Base-by-base conservation (phyloP, 2,888 invertebrate species). In the Smittia sp. region DNA sequence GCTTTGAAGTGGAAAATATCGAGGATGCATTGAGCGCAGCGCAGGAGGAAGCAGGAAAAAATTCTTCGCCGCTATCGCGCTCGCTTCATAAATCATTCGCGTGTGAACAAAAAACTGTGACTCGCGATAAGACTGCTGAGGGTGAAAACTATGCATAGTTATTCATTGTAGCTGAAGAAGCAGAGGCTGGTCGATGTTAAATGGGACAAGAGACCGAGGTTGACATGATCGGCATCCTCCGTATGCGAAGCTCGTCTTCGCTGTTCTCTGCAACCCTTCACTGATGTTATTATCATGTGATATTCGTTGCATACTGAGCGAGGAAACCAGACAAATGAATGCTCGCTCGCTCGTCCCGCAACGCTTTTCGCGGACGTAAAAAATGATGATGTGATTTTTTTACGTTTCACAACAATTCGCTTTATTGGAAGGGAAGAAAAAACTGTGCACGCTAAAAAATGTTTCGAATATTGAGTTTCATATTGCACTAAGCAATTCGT, bases 401-500 rank as follows among this genome's bases (percentile, higher is more conserved):
- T 13, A 46, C 46, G n/a, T 15, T 46, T 11, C n/a, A 46, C 13
- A 46, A 46, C 32, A 32, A 32, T 32, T 32, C 32, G 32, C 32
- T 32, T 32, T 32, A 32, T 32, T 32, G 32, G 3, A 9, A 32
- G 32, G 32, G 32, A 46, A 46, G 2, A 46, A 46, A 46, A n/a
- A 15, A 46, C 46, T 46, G 46, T n/a, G 11, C 15, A n/a, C 2
- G 11, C 15, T 46, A n/a, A 46, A 46, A 46, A 46, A 46, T 46
- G 46, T n/a, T 46, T 46, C 46, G 46, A 46, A 46, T 46, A 46
- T 46, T 46, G 46, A 46, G 46, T 46, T 46, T 46, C 46, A 15
- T 46, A 46, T 46, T 46, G 46, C 46, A 15, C 46, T 3, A 46
- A n/a, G 46, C 46, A 46, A 46, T 46, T 11, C 46, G 46, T 46